Evolutionary conservation across 2,797 vertebrate genomes (phyloP).

Genomic region (Etheostoma nigrum): DNA sequence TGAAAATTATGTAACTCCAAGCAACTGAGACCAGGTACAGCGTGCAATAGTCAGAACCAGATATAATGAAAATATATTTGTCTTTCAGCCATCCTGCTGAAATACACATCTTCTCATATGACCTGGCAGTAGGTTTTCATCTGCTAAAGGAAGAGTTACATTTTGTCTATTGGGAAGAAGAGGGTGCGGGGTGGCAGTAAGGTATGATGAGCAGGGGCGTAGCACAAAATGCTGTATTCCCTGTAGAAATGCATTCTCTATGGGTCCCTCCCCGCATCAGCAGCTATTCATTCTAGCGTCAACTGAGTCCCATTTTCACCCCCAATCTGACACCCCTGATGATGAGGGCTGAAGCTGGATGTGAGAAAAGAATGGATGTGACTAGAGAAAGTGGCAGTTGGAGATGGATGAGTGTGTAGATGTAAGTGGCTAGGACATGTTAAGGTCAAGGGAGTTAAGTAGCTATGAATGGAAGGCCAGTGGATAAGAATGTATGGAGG

Average conservation of each 20-base stretch:
- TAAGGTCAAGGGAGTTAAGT: background rate
- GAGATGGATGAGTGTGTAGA: conserved; percentile 16
- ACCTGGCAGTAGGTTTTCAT: background rate
- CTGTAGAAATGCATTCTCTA: no score
- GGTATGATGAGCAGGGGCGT: no score
- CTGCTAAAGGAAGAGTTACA: conserved; percentile 14
- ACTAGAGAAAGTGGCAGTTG: conserved; percentile 12
- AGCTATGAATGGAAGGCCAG: background rate
- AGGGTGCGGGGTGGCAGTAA: background rate
- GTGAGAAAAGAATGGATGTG: conserved; percentile 14
- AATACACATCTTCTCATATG: background rate
- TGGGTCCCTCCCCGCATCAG: no score
- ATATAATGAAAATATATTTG: background rate
- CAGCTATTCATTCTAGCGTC: no score
- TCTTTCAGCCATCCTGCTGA: background rate
- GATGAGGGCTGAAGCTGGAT: conserved; percentile 11
- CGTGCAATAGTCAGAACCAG: conserved; percentile 6
- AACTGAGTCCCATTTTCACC: no score
- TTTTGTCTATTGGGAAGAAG: background rate
- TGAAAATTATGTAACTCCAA: background rate
- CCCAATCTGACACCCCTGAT: no score
- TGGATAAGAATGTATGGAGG: background rate
- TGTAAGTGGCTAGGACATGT: background rate
- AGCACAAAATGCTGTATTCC: no score
- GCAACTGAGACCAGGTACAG: conserved; percentile 5